Conservation (phyloP, 2,797 vertebrate genomes). For the Ptychobarbus kaznakovi region DNA sequence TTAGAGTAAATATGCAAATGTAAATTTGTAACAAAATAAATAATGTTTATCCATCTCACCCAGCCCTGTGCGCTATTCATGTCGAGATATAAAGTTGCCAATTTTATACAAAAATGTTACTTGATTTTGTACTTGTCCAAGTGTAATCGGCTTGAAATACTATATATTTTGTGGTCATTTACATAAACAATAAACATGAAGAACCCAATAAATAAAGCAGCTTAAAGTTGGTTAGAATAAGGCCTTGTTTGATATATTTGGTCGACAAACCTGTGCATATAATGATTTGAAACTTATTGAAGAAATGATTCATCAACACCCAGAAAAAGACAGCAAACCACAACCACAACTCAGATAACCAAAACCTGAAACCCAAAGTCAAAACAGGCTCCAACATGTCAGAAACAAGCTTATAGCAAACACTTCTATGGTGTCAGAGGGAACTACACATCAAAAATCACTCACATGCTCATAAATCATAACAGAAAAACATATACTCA, state of each 20-base stretch:
- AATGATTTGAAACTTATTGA: conserved; percentile 14
- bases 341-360: conserved; percentile 47
- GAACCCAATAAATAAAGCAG: background rate
- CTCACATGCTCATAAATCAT: conserved; percentile 14
- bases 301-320: conserved; percentile 58
- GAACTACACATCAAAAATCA: background rate
- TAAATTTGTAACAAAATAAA: background rate
- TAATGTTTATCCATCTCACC: too few species aligned
- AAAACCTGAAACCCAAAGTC: conserved; percentile 32
- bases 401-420: conserved; percentile 2
- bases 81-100: background rate
- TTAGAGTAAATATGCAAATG: background rate
- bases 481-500: background rate
- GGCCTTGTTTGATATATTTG: background rate
- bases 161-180: background rate
- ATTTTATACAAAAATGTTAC: background rate
- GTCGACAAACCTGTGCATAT: background rate
- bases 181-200: background rate
- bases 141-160: background rate
- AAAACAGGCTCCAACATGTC: conserved; percentile 18
- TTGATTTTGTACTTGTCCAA: background rate
- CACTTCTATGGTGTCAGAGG: background rate
- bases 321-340: conserved; percentile 65
- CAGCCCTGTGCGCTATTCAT: background rate
- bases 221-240: background rate